Evolutionary conservation across 2,113 vertebrate species (phyloP).

Genomic region (Nematolebias whitei): DNA sequence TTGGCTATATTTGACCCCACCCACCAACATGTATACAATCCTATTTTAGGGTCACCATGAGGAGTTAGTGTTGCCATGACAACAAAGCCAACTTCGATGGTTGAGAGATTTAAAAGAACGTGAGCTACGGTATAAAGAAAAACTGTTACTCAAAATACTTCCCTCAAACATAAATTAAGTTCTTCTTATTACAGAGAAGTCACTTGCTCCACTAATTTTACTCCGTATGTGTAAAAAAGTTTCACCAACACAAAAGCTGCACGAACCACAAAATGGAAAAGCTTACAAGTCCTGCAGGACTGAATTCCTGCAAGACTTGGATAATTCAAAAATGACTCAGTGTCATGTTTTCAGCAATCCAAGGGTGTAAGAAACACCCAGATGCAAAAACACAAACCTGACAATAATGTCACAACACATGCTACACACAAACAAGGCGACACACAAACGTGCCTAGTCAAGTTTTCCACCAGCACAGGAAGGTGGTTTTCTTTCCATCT

Average conservation of each 20-base stretch:
- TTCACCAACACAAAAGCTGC: neutral
- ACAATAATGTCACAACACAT: neutral
- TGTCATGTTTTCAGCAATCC: neutral
- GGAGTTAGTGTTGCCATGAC: neutral
- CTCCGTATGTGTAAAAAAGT: too few species aligned
- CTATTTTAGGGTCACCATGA: neutral
- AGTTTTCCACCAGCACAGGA: constrained; percentile 45
- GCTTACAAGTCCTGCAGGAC: neutral
- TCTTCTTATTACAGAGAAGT: neutral
- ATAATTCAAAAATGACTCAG: too few species aligned
- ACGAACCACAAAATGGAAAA: neutral
- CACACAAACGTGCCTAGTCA: constrained; percentile 38
- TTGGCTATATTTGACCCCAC: neutral
- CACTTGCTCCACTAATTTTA: neutral
- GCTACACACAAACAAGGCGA: constrained; percentile 4
- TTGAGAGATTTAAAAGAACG: accelerated
- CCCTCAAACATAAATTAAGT: constrained; percentile 4
- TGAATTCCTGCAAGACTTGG: constrained; percentile 2
- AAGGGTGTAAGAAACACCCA: constrained; percentile 1
- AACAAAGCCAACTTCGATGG: neutral
- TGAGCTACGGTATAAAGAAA: too few species aligned
- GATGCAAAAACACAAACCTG: constrained; percentile 9
- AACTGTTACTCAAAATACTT: too few species aligned
- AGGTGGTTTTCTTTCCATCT: constrained; percentile 51
- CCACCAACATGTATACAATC: neutral